A percentile compares a stretch with the other conserved stretches of the same genome.
Conservation (phyloP, 1,140 invertebrate species). For the Ceratoteleas bidentatus region DNA sequence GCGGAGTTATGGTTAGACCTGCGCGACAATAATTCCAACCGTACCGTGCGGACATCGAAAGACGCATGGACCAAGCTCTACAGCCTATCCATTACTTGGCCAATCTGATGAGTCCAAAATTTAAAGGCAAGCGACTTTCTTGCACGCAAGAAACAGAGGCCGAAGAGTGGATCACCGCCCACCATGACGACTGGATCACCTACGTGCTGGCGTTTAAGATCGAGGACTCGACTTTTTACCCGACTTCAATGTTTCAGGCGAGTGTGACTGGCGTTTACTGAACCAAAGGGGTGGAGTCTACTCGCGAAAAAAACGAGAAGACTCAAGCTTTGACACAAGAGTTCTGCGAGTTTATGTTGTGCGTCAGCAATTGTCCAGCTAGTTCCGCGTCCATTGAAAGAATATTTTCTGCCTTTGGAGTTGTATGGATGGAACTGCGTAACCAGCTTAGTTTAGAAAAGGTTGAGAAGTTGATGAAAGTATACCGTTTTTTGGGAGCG, state of each 20-base stretch:
- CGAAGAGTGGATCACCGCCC: constrained; percentile 1
- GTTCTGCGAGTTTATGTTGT: constrained; percentile 8
- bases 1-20: constrained; percentile 36
- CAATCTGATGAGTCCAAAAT: constrained; percentile 12
- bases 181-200: constrained; percentile 13
- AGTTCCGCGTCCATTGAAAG: background rate
- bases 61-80: constrained; percentile 23
- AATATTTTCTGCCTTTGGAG: background rate
- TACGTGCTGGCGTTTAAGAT: constrained; percentile 24
- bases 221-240: constrained; percentile 16
- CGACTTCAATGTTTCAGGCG: no score
- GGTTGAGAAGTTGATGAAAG: background rate
- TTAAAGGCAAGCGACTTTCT: constrained; percentile 1
- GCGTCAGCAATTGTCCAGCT: background rate
- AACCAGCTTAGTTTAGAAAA: background rate
- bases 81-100: constrained; percentile 7
- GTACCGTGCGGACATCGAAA: constrained; percentile 13
- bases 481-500: no score
- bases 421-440: constrained; percentile 2
- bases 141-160: constrained; percentile 11
- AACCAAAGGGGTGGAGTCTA: constrained; percentile 9
- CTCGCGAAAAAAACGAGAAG: background rate
- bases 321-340: constrained; percentile 6
- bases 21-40: constrained; percentile 4
- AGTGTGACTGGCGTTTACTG: no score